Base-by-base conservation (phyloP, 2,888 invertebrate genomes). In the Lithosia quadra region DNA sequence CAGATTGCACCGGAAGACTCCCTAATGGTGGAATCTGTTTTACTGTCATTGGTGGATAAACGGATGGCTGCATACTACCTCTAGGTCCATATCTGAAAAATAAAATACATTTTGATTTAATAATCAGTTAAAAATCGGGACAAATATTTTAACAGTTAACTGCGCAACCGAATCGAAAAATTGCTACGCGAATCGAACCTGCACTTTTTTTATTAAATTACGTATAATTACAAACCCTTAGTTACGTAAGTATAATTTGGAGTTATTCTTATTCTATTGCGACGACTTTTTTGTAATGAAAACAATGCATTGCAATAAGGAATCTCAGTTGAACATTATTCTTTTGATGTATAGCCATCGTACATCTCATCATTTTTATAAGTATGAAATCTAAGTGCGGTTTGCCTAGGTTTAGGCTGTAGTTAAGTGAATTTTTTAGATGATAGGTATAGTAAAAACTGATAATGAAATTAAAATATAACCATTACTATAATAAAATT, bases 31-130 rank as follows among this genome's bases (percentile, higher is more conserved):
- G 90, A 69, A 92, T 85, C 34, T 90, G 89, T 86, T 94, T 95
- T 5, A 84, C 77, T 49, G 89, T 91, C 83, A 92, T 83, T 24
- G 90, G 89, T 55, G 91, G 91, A 75, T 92, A 94, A 28, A 81
- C 84, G 24, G 90, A 83, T 28, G 92, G 91, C 55, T 92, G 91
- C 33, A 82, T 86, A 81, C 88, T 90, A 76, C 88, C 88, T 80
- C 94, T 89, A 71, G 92, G 86, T 53, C 91, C 91, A 86, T 93
- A 95, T 85, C 95, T 95, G 95, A 63, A 91, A n/a, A 92, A 84
- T 22, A 82, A 80, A 85, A 73, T 75, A 75, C 22, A 36, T 15
- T 33, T 22, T 43, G 15, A 13, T 64, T n/a, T 43, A 21, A 24
- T 57, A 9, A n/a, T 28, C 21, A 58, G 39, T 5, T 9, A 55